A percentile compares a stretch with the other conserved stretches of the same genome.
Conservation (phyloP, 35 echinoderm and acorn worm genomes). For the Holothuria glaberrima region DNA sequence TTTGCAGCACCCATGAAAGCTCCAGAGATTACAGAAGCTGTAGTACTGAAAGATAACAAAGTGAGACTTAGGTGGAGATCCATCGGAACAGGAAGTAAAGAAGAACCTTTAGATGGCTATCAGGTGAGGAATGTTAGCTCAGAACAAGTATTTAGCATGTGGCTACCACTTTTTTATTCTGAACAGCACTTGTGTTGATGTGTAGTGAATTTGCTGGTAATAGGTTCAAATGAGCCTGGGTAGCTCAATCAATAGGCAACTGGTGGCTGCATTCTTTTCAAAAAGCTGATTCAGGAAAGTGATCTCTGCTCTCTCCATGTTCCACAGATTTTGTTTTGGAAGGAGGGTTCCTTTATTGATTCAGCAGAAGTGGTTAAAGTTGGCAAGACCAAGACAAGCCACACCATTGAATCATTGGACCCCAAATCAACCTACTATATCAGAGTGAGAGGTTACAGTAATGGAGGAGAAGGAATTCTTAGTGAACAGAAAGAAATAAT, state of each 20-base stretch:
- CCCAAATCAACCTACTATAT: slow-evolving; percentile 7
- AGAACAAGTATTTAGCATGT: no score
- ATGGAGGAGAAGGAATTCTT: slow-evolving; percentile 29
- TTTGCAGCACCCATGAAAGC: slow-evolving; percentile 55
- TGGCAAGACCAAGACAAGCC: not conserved
- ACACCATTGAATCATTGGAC: not conserved
- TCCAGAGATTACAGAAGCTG: slow-evolving; percentile 15
- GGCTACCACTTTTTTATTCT: no score
- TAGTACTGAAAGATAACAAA: not conserved
- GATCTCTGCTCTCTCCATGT: not conserved
- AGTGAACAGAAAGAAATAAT: not conserved
- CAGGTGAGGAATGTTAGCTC: slow-evolving; percentile 21
- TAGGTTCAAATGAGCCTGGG: no score
- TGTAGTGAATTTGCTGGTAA: no score
- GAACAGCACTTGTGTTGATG: no score
- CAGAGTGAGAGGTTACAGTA: not conserved
- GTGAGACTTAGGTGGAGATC: slow-evolving; percentile 39
- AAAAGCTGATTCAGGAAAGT: no score
- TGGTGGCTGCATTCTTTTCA: no score
- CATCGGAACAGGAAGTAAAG: slow-evolving; percentile 30
- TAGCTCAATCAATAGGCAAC: no score
- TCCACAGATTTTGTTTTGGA: slow-evolving; percentile 40
- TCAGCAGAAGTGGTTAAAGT: slow-evolving; percentile 6
- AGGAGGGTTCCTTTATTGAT: not conserved
- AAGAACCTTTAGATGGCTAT: slow-evolving; percentile 63